These are phyloP conservation scores for Protobothrops flavoviridis DNA, from an alignment of 2,113 vertebrate genomes.

Conservation along the genomic window DNA sequence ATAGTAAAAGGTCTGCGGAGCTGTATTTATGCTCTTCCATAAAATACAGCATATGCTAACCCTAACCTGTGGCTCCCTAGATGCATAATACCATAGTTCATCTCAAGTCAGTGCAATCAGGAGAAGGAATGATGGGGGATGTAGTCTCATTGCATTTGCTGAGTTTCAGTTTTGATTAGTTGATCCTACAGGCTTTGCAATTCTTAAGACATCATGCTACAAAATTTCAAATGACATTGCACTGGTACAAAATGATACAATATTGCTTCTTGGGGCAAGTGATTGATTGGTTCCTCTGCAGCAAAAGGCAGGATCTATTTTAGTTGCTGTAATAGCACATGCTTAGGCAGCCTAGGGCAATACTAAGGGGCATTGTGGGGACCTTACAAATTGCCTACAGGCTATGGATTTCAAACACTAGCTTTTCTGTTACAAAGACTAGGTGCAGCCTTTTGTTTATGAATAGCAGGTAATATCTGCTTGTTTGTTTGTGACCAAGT, in stretches of 20 bases:
- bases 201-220: not conserved
- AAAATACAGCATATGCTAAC: not conserved
- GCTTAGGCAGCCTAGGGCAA: not conserved
- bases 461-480: not conserved
- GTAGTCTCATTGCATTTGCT: not conserved
- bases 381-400: not conserved
- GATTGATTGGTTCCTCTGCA: not conserved
- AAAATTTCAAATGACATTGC: not conserved
- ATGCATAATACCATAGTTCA: not conserved
- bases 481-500: not conserved
- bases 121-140: not conserved
- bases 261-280: not conserved
- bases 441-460: not conserved
- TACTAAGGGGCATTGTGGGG: not conserved
- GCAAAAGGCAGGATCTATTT: not conserved
- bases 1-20: not conserved
- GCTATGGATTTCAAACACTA: not conserved
- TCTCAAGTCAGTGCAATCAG: not conserved
- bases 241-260: not conserved
- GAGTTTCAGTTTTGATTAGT: not conserved
- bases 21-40: not conserved
- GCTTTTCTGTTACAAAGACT: not conserved
- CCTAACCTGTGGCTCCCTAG: not conserved
- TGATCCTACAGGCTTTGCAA: not conserved
- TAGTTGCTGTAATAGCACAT: not conserved